Base-by-base conservation (phyloP, 2,113 vertebrate species). In the Oncorhynchus mykiss region DNA sequence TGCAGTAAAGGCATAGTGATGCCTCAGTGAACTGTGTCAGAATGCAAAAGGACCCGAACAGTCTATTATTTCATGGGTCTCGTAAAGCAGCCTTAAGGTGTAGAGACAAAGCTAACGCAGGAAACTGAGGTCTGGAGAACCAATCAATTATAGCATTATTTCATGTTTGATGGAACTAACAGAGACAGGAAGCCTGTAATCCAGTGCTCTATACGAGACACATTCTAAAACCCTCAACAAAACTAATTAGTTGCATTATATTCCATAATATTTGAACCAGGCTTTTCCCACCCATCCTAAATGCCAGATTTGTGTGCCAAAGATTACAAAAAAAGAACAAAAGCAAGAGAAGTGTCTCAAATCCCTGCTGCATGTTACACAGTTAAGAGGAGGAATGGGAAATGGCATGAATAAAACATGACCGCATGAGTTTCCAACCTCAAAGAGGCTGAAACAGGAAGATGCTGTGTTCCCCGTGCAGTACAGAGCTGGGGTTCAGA, bases 341-440 rank as follows among this genome's bases (percentile, higher is more conserved):
- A 80, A 85, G 39, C 9, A 45, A 45, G 60, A 60, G 77, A 54
- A 67, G 73, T 8, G 72, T 76, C 87, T 79, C 68, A 81, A 82
- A 86, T 88, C 77, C 73, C 14, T 60, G 49, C 75, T 51, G 79
- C 67, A 65, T 77, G 75, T 80, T 77, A 64, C 25, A 51, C 54
- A 64, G 72, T 82, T 73, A 70, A 69, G 67, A 67, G 73, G 66
- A 80, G 77, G 76, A 85, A 69, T 51, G 76, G 79, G 78, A 80
- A 80, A 68, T 54, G 67, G 67, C 88, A 91, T 94, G 90, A 93
- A 93, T 93, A 93, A 93, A 92, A 93, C 89, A 93, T 91, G 91
- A 87, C 86, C 89, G 88, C 88, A 88, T 88, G 88, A 90, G 89
- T 91, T 90, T 89, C 89, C 86, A 90, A 88, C 88, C 88, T 92